Conservation (phyloP, 2,888 invertebrate species). For the Prosapia bicincta region DNA sequence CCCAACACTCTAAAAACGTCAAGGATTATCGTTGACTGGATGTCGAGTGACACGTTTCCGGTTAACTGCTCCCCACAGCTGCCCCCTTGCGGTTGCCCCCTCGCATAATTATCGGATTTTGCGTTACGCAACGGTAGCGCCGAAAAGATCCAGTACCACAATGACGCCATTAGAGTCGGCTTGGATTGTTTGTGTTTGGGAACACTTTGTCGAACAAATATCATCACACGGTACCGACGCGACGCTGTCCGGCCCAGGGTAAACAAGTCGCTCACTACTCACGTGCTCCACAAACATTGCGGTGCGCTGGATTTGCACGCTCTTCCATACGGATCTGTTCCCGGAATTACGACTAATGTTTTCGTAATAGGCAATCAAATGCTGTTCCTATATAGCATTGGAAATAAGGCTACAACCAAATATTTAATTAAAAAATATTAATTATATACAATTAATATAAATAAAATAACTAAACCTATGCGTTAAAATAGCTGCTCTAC, state of each 20-base stretch:
- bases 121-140: not conserved
- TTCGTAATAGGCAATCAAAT: too few relatives aligned
- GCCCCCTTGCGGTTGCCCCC: not conserved
- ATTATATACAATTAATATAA: too few relatives aligned
- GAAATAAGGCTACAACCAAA: too few relatives aligned
- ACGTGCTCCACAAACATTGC: not conserved
- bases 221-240: not conserved
- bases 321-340: too few relatives aligned
- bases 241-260: not conserved
- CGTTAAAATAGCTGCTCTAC: too few relatives aligned
- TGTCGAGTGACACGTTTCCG: not conserved
- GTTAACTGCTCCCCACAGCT: not conserved
- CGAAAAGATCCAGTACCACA: not conserved
- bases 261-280: too few relatives aligned
- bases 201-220: not conserved
- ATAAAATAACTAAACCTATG: too few relatives aligned
- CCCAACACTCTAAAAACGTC: not conserved
- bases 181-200: not conserved
- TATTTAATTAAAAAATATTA: too few relatives aligned
- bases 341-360: too few relatives aligned
- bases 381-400: too few relatives aligned
- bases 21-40: not conserved
- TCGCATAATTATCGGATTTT: not conserved
- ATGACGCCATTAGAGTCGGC: not conserved
- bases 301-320: too few relatives aligned